A percentile compares a stretch with the other conserved stretches of the same genome.
phyloP scores from a whole-genome alignment of 37 sponge, comb jelly and placozoan genomes.

The Lycopodina hypogea region DNA sequence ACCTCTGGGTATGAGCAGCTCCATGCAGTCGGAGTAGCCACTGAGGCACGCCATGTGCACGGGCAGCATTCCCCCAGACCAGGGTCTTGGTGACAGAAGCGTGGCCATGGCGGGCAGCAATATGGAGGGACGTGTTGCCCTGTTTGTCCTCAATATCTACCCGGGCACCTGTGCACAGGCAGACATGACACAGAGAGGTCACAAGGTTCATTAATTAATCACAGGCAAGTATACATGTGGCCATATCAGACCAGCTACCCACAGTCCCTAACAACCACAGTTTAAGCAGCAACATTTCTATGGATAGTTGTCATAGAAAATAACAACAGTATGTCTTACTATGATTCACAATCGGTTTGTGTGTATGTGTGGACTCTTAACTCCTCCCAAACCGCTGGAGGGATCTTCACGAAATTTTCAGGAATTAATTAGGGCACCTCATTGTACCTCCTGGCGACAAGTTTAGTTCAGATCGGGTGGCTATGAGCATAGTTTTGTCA shows the following conservation, averaged over 20 bases:
- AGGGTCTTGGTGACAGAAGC: constrained; percentile 64
- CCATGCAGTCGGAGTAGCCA: constrained; percentile 84
- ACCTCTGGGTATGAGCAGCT: constrained; percentile 60
- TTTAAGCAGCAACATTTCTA: constrained; percentile 72
- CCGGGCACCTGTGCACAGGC: constrained; percentile 25
- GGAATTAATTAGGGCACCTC: too few species aligned
- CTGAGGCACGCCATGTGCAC: constrained; percentile 89
- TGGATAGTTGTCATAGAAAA: too few species aligned
- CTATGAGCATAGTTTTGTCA: too few species aligned
- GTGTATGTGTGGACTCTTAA: too few species aligned
- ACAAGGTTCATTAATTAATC: constrained; percentile 69
- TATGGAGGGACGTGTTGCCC: constrained; percentile 73
- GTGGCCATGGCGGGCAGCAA: constrained; percentile 76
- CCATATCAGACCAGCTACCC: constrained; percentile 46
- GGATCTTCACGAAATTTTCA: too few species aligned
- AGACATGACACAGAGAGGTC: constrained; percentile 63
- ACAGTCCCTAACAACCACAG: constrained; percentile 45
- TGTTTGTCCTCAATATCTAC: constrained; percentile 45
- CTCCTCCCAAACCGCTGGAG: too few species aligned
- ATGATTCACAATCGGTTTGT: too few species aligned
- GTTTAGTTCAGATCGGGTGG: too few species aligned
- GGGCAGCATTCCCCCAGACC: constrained; percentile 77
- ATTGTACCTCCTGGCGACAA: too few species aligned
- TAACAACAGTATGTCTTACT: too few species aligned
- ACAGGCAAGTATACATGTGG: constrained; percentile 61